Conservation (phyloP, 2,797 vertebrate species). For the Notolepis coatsorum region DNA sequence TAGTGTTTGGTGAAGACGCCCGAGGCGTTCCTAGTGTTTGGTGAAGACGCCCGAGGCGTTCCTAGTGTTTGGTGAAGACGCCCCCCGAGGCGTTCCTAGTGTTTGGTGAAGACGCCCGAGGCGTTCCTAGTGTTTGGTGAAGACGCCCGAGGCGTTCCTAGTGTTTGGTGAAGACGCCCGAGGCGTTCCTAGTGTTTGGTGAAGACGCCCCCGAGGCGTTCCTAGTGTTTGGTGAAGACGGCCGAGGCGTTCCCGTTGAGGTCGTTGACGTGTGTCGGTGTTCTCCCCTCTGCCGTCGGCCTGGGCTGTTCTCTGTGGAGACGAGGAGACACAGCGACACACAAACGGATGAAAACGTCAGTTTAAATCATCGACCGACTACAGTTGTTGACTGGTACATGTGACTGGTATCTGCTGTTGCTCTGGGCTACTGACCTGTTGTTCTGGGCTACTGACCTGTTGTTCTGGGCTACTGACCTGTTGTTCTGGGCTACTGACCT, state of each 20-base stretch:
- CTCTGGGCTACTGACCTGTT: too few relatives aligned
- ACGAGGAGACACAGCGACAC: conserved; percentile 28
- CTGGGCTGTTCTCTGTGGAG: conserved; percentile 77
- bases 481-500: too few relatives aligned
- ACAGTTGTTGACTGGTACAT: too few relatives aligned
- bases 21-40: conserved; percentile 77
- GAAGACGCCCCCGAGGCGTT: conserved; percentile 47
- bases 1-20: conserved; percentile 75
- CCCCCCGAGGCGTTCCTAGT: conserved; percentile 75
- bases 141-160: conserved; percentile 77
- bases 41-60: too few relatives aligned
- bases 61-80: conserved; percentile 76
- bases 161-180: conserved; percentile 70
- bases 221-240: conserved; percentile 76
- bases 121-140: conserved; percentile 74
- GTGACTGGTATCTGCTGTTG: too few relatives aligned
- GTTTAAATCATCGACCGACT: too few relatives aligned
- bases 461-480: too few relatives aligned
- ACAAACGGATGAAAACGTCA: too few relatives aligned
- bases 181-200: conserved; percentile 79
- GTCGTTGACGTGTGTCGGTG: conserved; percentile 53
- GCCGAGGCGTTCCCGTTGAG: conserved; percentile 74
- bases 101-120: too few relatives aligned
- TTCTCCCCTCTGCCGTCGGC: conserved; percentile 50
- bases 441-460: too few relatives aligned